These are phyloP conservation scores for Opisthocomus hoazin DNA, from an alignment of 2,113 vertebrate genomes.

Conservation along the genomic window DNA sequence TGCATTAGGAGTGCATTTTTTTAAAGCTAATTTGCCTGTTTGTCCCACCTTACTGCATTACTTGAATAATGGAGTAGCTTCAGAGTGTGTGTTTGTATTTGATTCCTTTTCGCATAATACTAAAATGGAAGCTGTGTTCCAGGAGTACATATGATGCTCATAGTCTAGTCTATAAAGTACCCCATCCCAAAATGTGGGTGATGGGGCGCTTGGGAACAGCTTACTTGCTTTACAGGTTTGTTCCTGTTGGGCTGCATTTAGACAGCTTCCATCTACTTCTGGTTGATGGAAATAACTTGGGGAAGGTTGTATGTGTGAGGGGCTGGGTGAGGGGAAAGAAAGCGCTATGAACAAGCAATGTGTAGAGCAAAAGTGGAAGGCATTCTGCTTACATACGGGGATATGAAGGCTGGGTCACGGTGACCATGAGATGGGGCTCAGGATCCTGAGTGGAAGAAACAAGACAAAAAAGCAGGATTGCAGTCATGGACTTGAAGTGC, in stretches of 20 bases:
- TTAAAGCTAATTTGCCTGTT: background rate
- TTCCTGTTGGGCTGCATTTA: background rate
- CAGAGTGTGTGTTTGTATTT: background rate
- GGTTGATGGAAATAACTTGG: background rate
- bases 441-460: background rate
- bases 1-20: background rate
- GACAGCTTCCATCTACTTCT: background rate
- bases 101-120: background rate
- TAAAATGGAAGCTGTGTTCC: background rate
- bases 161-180: background rate
- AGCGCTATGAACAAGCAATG: accelerated
- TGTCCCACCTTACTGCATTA: background rate
- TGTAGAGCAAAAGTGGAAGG: background rate
- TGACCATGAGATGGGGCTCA: background rate
- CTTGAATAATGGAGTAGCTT: background rate
- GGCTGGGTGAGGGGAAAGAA: background rate
- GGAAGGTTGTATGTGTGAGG: too few relatives aligned
- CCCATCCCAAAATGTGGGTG: background rate
- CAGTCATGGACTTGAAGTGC: background rate
- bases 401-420: accelerated
- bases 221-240: background rate
- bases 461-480: background rate
- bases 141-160: background rate
- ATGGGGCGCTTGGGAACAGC: background rate
- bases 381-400: background rate